Conservation (phyloP, 1,140 invertebrate species). For the Kradibia gibbosae region DNA sequence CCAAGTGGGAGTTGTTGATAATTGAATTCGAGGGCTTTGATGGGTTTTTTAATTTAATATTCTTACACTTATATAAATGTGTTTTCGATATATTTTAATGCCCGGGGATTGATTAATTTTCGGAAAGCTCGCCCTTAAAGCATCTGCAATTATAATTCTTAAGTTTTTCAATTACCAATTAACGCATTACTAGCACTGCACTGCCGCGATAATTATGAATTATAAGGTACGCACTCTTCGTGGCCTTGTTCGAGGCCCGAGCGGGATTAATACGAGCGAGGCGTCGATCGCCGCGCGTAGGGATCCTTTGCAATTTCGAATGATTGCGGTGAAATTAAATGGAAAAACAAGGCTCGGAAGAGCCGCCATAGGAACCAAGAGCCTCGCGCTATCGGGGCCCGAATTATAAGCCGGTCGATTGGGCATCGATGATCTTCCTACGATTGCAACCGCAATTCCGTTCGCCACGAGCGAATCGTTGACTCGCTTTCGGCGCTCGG, state of each 20-base stretch:
- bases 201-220: too few species aligned
- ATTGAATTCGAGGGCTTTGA: constrained; percentile 26
- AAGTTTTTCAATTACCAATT: background rate
- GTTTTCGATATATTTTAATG: background rate
- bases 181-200: background rate
- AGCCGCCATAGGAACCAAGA: too few species aligned
- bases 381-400: background rate
- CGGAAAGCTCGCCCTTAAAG: background rate
- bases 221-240: too few species aligned
- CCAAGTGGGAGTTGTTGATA: constrained; percentile 7
- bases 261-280: too few species aligned
- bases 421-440: background rate
- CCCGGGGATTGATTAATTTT: background rate
- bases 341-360: too few species aligned
- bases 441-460: background rate
- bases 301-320: too few species aligned
- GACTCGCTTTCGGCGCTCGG: background rate
- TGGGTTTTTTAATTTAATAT: constrained; percentile 35
- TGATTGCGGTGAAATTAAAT: too few species aligned
- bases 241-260: too few species aligned
- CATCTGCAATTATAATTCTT: background rate
- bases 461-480: background rate
- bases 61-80: background rate
- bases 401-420: background rate
- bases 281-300: too few species aligned